Conservation (phyloP, 2,113 vertebrate species). For the Thamnaconus septentrionalis region DNA sequence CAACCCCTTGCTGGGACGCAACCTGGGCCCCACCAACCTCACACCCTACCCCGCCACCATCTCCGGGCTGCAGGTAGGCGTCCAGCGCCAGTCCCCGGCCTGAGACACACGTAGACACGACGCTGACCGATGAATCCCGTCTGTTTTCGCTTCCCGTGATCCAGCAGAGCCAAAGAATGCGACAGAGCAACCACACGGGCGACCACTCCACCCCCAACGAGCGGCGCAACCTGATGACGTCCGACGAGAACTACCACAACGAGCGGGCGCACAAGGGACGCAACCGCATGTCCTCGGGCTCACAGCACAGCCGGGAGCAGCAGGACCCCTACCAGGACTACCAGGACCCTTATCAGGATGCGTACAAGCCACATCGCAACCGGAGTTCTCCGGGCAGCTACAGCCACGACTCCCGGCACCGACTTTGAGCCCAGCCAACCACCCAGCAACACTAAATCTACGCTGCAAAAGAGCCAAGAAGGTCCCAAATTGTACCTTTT, state of each 20-base stretch:
- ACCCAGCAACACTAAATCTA: conserved; percentile 30
- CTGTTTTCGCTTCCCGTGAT: not conserved
- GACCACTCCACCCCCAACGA: conserved; percentile 89
- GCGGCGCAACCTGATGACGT: conserved; percentile 88
- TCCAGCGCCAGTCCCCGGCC: not conserved
- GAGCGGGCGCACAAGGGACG: conserved; percentile 95
- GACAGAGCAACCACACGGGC: conserved; percentile 87
- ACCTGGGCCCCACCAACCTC: conserved; percentile 88
- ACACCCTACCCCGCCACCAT: conserved; percentile 91
- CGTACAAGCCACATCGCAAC: conserved; percentile 91
- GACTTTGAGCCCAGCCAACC: conserved; percentile 83
- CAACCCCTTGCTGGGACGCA: conserved; percentile 91
- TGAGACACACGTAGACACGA: not conserved
- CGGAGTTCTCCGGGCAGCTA: conserved; percentile 93
- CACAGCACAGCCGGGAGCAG: conserved; percentile 92
- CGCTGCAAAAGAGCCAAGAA: conserved; percentile 53
- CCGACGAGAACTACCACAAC: conserved; percentile 92
- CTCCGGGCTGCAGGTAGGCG: conserved; percentile 92
- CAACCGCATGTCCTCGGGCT: conserved; percentile 92
- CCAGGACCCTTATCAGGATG: conserved; percentile 87
- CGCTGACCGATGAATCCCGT: not conserved
- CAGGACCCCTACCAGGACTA: conserved; percentile 95
- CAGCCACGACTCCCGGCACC: conserved; percentile 93
- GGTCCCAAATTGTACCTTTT: conserved; percentile 56
- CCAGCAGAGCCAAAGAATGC: conserved; percentile 87